A percentile compares a stretch with the other conserved stretches of the same genome.
These are phyloP conservation scores for Papilio gigon DNA, from an alignment of 2,888 invertebrate species.

Conservation along the genomic window DNA sequence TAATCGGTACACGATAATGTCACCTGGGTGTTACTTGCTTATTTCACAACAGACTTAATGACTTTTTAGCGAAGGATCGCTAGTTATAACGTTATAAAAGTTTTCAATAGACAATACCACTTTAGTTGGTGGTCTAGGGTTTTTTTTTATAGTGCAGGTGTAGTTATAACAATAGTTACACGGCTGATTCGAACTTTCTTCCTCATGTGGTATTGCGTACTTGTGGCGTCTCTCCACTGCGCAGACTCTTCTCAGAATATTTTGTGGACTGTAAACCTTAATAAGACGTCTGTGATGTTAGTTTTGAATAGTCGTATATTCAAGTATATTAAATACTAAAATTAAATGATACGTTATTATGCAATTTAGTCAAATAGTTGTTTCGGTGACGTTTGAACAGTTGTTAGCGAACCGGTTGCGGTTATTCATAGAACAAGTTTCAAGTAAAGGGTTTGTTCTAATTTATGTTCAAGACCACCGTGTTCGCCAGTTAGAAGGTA, in stretches of 20 bases:
- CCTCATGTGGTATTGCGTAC: neutral
- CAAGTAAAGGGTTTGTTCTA: constrained; percentile 30
- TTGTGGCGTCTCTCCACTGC: no score
- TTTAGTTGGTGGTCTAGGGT: no score
- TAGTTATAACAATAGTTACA: no score
- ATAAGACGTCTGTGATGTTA: no score
- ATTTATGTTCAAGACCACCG: constrained; percentile 26
- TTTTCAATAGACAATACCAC: neutral
- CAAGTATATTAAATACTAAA: neutral
- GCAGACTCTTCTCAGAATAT: no score
- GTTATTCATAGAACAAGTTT: constrained; percentile 19
- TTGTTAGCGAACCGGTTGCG: constrained; percentile 17
- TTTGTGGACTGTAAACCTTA: no score
- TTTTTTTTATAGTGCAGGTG: no score
- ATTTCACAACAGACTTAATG: constrained; percentile 9
- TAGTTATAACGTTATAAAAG: neutral
- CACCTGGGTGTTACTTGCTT: constrained; percentile 14
- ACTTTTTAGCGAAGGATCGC: neutral
- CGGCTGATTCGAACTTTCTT: neutral
- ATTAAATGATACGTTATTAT: neutral
- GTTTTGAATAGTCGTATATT: neutral
- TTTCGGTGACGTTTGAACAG: constrained; percentile 17
- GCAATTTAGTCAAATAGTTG: constrained; percentile 11
- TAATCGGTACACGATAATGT: constrained; percentile 7
- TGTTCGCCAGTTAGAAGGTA: constrained; percentile 13